Base-by-base conservation (phyloP, 2,797 vertebrate species). In the Natrix natrix region DNA sequence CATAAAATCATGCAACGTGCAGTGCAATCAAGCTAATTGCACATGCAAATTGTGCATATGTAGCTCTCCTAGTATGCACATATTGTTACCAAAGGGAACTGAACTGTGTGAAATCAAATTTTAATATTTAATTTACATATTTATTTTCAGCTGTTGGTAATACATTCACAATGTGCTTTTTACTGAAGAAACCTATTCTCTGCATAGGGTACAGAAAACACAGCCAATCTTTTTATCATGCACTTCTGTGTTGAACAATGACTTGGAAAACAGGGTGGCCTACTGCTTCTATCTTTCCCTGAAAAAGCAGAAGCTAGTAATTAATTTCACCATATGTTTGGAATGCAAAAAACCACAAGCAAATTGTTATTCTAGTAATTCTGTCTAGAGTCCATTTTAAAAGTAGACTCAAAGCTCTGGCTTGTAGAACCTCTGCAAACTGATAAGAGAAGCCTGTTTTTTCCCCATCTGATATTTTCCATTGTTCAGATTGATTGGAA, bases 101-200 rank as follows among this genome's bases (percentile, higher is more conserved):
- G 66, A 89, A 43, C 28, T 86, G 89, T 92, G 69, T 86, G 89
- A 94, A 94, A 92, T 52, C 86, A 63, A 59, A 37, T 89, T 91
- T 66, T 91, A 91, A 92, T 91, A 89, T 91, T 94, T 89, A 69
- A 88, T 43, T 63, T 92, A 56, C 91, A 92, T 90, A 83, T 88
- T 92, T 94, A 91, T 91, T 88, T 94, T 89, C 91, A 92, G 86
- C 91, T 92, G 86, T 91, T 94, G 89, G 59, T 86, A 92, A 92
- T 92, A 91, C 86, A 92, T 91, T 88, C 60, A 43, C 26, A 66
- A 57, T 88, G 66, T 92, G 57, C 20, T 83, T 94, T 94, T 92
- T 88, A 92, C 91, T 92, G 91, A 57, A 92, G 88, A 92, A 91
- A 89, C 83, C 56, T 55, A 86, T 66, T 92, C 22, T 90, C 91